Percentiles rank a stretch among this genome's conserved stretches.
Evolutionary conservation across 2,888 invertebrate species (phyloP).

Genomic region (Biston betularia): DNA sequence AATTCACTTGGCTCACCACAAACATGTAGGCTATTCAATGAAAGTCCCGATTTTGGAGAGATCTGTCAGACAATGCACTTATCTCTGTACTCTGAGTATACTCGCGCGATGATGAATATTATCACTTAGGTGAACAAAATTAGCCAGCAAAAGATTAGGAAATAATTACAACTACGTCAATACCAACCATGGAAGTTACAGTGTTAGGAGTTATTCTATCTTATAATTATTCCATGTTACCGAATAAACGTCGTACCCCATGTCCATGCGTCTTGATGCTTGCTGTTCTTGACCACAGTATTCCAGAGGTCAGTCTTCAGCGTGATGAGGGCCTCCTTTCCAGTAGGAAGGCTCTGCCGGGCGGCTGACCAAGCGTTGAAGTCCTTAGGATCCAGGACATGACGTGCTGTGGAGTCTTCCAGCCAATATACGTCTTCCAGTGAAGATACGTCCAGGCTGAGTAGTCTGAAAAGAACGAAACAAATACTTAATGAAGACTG

Average conservation of each 20-base stretch:
- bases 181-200: too few relatives aligned
- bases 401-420: slow-evolving; percentile 92
- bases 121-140: too few relatives aligned
- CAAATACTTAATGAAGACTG: background rate
- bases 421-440: slow-evolving; percentile 96
- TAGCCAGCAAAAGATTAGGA: too few relatives aligned
- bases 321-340: slow-evolving; percentile 91
- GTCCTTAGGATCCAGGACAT: slow-evolving; percentile 91
- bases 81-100: too few relatives aligned
- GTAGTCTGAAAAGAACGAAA: slow-evolving; percentile 79
- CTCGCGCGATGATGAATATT: too few relatives aligned
- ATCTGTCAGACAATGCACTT: too few relatives aligned
- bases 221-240: too few relatives aligned
- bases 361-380: slow-evolving; percentile 92
- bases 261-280: slow-evolving; percentile 96
- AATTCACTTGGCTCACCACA: too few relatives aligned
- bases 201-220: too few relatives aligned
- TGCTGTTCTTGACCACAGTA: slow-evolving; percentile 93
- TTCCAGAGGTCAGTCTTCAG: slow-evolving; percentile 95
- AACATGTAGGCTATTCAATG: too few relatives aligned
- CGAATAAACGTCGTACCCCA: slow-evolving; percentile 86
- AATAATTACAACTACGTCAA: too few relatives aligned
- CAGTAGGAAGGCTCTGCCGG: slow-evolving; percentile 92
- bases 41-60: too few relatives aligned
- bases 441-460: slow-evolving; percentile 93